These are phyloP conservation scores for Ephydatia muelleri DNA, from an alignment of 37 sponge, comb jelly and placozoan species.

Conservation along the genomic window DNA sequence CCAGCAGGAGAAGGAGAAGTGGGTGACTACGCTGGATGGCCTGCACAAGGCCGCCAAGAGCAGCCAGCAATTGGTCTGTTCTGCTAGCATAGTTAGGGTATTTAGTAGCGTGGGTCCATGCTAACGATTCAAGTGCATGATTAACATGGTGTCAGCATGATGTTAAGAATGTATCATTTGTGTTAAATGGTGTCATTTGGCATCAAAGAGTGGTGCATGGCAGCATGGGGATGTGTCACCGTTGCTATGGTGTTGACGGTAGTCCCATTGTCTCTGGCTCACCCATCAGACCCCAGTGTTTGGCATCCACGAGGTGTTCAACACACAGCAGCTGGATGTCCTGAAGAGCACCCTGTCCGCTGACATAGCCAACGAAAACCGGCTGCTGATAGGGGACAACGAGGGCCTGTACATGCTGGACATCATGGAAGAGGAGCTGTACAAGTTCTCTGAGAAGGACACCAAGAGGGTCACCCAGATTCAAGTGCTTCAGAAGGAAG, in stretches of 20 bases:
- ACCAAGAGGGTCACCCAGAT: constrained; percentile 78
- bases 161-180: neutral
- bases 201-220: neutral
- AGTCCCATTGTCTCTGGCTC: neutral
- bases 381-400: constrained; percentile 85
- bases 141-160: neutral
- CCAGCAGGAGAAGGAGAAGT: constrained; percentile 77
- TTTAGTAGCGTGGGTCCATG: neutral
- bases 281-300: constrained; percentile 43
- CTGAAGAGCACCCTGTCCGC: constrained; percentile 61
- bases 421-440: constrained; percentile 70
- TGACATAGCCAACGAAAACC: constrained; percentile 46
- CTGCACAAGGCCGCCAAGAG: constrained; percentile 76
- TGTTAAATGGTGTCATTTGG: neutral
- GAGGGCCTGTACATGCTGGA: constrained; percentile 91
- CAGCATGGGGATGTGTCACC: neutral
- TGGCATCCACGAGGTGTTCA: constrained; percentile 62
- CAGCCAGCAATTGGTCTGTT: constrained; percentile 34
- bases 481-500: constrained; percentile 65
- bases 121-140: neutral
- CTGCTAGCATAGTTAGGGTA: neutral
- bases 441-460: constrained; percentile 63
- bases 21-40: constrained; percentile 88
- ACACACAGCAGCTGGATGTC: constrained; percentile 70
- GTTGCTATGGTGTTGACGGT: neutral